Conservation (phyloP, 2,113 vertebrate species). For the Alouatta palliata region DNA sequence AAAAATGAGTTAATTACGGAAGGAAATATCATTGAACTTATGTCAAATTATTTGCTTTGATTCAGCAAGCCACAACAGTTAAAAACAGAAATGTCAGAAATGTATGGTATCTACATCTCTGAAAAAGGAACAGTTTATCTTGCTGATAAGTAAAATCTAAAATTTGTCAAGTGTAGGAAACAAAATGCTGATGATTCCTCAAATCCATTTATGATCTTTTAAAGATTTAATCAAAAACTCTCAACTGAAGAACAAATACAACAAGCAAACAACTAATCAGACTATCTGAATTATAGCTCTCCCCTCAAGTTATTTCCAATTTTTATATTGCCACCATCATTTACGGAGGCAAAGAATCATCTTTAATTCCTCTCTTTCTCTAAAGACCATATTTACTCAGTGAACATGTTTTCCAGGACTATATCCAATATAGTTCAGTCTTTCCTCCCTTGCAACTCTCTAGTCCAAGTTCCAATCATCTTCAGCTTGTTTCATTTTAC, state of each 20-base stretch:
- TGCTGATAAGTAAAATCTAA: not conserved
- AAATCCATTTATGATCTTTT: not conserved
- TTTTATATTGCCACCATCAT: not conserved
- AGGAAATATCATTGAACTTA: not conserved
- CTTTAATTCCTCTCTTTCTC: not conserved
- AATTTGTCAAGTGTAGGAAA: not conserved
- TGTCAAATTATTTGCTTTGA: not conserved
- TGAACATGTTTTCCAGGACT: not conserved
- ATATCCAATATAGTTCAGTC: not conserved
- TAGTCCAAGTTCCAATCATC: not conserved
- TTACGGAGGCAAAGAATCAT: not conserved
- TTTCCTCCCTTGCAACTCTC: not conserved
- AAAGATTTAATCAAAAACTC: not conserved
- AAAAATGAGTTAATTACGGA: not conserved
- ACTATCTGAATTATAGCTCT: not conserved
- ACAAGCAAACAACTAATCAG: not conserved
- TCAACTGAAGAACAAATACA: not conserved
- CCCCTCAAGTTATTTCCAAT: not conserved
- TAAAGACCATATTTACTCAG: not conserved
- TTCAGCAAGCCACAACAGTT: not conserved
- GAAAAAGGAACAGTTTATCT: not conserved
- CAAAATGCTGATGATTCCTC: not conserved
- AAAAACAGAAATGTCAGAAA: not conserved
- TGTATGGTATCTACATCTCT: not conserved
- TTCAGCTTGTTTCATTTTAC: not conserved